These are phyloP conservation scores for Microctonus aethiopoides DNA, from an alignment of 2,888 invertebrate genomes.

Conservation along the genomic window DNA sequence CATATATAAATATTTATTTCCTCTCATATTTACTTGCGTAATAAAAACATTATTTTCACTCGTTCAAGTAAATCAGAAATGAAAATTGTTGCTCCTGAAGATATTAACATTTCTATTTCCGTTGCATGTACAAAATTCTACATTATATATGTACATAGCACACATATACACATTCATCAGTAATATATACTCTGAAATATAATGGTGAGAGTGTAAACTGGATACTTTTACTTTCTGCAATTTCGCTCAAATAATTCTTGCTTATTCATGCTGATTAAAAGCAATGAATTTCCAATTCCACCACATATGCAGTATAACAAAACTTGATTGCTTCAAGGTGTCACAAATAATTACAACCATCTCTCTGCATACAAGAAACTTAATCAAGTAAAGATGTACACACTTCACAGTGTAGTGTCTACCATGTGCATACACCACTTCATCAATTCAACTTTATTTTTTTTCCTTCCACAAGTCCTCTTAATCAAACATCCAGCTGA, in stretches of 20 bases:
- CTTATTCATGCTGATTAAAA: neutral
- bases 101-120: neutral
- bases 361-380: too few species aligned
- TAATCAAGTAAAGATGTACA: too few species aligned
- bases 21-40: neutral
- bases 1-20: neutral
- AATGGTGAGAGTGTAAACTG: neutral
- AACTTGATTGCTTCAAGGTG: neutral
- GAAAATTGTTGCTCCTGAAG: neutral
- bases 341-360: neutral
- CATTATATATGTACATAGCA: neutral
- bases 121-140: neutral
- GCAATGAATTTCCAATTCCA: neutral
- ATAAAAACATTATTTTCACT: neutral
- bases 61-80: neutral
- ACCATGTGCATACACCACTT: neutral
- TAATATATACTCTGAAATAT: neutral
- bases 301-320: neutral
- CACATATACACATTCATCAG: neutral
- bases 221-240: neutral
- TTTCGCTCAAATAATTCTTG: neutral
- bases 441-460: neutral
- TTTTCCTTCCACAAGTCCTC: neutral
- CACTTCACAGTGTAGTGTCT: too few species aligned
- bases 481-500: neutral